Evolutionary conservation across 2,797 vertebrate genomes (phyloP).

Genomic region (Enteromius fasciolatus): DNA sequence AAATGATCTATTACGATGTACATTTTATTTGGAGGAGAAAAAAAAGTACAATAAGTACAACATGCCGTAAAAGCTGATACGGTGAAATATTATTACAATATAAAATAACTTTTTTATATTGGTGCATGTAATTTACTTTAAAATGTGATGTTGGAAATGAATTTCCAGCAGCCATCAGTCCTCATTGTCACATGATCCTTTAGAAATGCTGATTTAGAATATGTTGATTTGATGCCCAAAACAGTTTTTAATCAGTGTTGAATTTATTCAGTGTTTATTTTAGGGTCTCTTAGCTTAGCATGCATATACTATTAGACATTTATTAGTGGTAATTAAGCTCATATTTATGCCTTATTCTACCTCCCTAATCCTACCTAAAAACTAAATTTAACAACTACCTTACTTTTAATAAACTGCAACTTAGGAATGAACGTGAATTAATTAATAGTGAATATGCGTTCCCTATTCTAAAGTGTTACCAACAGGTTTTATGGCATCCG

Average conservation of each 20-base stretch:
- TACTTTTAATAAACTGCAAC: too few relatives aligned
- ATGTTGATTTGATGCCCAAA: background rate
- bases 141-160: background rate
- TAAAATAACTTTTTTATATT: background rate
- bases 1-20: background rate
- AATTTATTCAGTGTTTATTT: too few relatives aligned
- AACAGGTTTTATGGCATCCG: background rate
- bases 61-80: background rate
- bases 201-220: background rate
- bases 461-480: too few relatives aligned
- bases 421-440: too few relatives aligned
- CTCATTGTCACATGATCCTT: background rate
- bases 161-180: background rate
- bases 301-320: too few relatives aligned
- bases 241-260: background rate
- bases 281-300: too few relatives aligned
- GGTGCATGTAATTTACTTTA: background rate
- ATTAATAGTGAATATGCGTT: too few relatives aligned
- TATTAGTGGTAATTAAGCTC: too few relatives aligned
- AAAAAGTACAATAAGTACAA: background rate
- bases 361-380: too few relatives aligned
- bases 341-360: too few relatives aligned
- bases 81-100: background rate
- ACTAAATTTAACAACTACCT: too few relatives aligned
- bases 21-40: background rate